Percentiles rank a stretch among this genome's conserved stretches.
These are phyloP conservation scores for Julus scanicus DNA, from an alignment of 2,888 invertebrate species.

Conservation along the genomic window DNA sequence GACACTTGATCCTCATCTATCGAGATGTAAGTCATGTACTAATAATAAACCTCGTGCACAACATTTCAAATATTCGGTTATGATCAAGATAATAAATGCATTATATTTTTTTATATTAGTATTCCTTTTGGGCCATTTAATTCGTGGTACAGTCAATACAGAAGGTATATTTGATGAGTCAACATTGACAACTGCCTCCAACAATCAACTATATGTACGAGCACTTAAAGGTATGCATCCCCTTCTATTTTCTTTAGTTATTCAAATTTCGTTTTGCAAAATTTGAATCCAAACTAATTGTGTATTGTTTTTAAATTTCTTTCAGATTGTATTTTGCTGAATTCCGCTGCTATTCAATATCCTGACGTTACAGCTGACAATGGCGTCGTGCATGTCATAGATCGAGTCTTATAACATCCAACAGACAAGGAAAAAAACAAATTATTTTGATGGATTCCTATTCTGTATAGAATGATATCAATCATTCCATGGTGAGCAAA, in stretches of 20 bases:
- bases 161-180: constrained; percentile 56
- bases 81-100: not conserved
- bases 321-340: constrained; percentile 56
- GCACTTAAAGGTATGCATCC: constrained; percentile 54
- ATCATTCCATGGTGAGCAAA: not conserved
- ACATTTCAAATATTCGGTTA: not conserved
- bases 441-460: constrained; percentile 1
- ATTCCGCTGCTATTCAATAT: constrained; percentile 55
- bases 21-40: constrained; percentile 51
- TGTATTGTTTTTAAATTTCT: constrained; percentile 15
- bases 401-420: constrained; percentile 52
- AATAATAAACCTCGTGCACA: not conserved
- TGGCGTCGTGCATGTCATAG: constrained; percentile 55
- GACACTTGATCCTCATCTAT: constrained; percentile 48
- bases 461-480: constrained; percentile 11
- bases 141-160: constrained; percentile 54
- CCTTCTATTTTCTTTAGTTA: no score
- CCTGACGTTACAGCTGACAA: constrained; percentile 56
- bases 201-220: constrained; percentile 53
- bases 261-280: not conserved
- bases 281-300: not conserved
- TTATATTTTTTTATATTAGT: constrained; percentile 18
- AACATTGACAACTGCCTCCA: constrained; percentile 49
- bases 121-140: constrained; percentile 53
- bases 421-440: not conserved